phyloP scores from a whole-genome alignment of 2,113 vertebrate species.

The Chlorocebus sabaeus region DNA sequence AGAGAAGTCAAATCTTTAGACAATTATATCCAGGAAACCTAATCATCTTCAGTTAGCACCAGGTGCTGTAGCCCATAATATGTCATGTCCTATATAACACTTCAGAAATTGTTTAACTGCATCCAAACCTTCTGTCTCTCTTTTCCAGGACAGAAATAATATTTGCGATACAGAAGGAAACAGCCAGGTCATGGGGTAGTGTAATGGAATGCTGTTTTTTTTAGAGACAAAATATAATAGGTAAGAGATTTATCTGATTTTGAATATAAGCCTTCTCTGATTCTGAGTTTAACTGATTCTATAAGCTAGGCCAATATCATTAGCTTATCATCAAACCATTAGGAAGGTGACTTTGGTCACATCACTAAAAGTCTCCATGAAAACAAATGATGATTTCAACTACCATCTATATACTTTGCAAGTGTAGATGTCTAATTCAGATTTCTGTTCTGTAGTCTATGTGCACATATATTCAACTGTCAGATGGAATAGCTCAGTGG shows the following conservation, averaged over 20 bases:
- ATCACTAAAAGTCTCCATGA: not conserved
- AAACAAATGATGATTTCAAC: constrained; percentile 7
- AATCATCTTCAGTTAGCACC: constrained; percentile 40
- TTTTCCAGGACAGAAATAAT: constrained; percentile 35
- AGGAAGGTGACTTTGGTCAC: constrained; percentile 1
- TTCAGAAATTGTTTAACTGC: constrained; percentile 42
- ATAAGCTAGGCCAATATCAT: not conserved
- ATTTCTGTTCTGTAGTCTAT: not conserved
- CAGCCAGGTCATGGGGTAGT: not conserved
- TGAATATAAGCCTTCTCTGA: not conserved
- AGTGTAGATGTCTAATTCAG: not conserved
- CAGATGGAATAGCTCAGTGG: not conserved
- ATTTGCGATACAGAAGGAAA: constrained; percentile 20
- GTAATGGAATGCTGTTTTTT: not conserved
- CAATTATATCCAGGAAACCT: constrained; percentile 47
- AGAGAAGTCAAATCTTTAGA: constrained; percentile 52
- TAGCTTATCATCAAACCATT: not conserved
- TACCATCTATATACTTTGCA: not conserved
- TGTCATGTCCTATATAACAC: constrained; percentile 44
- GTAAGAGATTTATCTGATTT: not conserved
- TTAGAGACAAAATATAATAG: not conserved
- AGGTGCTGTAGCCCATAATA: not conserved
- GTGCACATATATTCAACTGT: not conserved
- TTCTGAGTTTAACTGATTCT: not conserved
- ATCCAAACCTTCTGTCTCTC: constrained; percentile 8